Percentiles rank a stretch among this genome's conserved stretches.
phyloP scores from a whole-genome alignment of 2,797 vertebrate species.

The Prunella strophiata region DNA sequence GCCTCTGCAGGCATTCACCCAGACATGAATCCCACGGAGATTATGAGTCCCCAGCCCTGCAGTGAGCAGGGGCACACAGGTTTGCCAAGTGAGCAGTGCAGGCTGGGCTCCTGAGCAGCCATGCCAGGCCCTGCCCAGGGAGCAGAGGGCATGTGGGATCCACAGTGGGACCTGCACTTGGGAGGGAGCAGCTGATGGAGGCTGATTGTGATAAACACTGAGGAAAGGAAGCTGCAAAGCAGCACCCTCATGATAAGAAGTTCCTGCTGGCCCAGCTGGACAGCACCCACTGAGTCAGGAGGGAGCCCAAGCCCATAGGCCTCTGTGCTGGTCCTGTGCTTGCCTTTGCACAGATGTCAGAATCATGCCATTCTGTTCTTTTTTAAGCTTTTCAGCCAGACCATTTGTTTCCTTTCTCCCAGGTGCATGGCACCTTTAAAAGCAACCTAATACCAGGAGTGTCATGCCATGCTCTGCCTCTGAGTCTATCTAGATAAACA shows the following conservation, averaged over 20 bases:
- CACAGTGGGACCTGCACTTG: not conserved
- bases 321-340: not conserved
- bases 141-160: not conserved
- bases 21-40: not conserved
- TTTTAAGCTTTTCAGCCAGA: not conserved
- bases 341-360: accelerated
- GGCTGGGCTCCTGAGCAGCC: not conserved
- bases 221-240: not conserved
- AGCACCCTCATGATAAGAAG: accelerated
- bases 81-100: not conserved
- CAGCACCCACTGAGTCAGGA: not conserved
- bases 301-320: not conserved
- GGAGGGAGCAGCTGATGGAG: not conserved
- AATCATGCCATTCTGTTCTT: accelerated
- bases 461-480: not conserved
- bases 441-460: not conserved
- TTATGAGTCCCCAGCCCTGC: accelerated
- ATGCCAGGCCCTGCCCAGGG: accelerated
- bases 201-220: not conserved
- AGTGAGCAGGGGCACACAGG: not conserved
- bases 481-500: not conserved
- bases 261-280: not conserved
- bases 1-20: not conserved
- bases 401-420: accelerated
- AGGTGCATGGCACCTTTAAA: not conserved